phyloP scores from a whole-genome alignment of 2,113 vertebrate genomes.

The Antigone vipio region DNA sequence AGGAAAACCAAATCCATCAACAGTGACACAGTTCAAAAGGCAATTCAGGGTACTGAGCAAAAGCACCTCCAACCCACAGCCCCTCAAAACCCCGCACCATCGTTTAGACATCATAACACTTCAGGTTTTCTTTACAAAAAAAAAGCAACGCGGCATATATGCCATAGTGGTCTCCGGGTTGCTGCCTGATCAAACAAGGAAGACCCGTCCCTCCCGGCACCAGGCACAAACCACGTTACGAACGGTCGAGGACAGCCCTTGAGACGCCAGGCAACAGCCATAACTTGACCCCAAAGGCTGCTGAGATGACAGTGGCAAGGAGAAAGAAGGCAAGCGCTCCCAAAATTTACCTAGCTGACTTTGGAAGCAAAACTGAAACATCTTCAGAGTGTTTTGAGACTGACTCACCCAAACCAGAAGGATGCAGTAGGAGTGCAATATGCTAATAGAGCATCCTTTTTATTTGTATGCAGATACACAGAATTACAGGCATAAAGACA shows the following conservation, averaged over 20 bases:
- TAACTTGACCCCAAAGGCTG: not conserved
- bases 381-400: not conserved
- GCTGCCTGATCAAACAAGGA: not conserved
- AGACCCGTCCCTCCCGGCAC: not conserved
- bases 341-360: not conserved
- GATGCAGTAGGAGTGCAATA: not conserved
- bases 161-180: not conserved
- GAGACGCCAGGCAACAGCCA: not conserved
- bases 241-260: not conserved
- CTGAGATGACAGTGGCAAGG: not conserved
- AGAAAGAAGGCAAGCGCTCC: not conserved
- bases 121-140: not conserved
- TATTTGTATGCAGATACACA: conserved; percentile 25
- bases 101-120: not conserved
- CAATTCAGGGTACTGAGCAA: not conserved
- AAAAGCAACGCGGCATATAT: not conserved
- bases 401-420: conserved; percentile 6
- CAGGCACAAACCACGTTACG: rapidly evolving
- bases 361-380: not conserved
- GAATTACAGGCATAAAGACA: conserved; percentile 8
- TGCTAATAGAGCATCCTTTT: not conserved
- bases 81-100: not conserved
- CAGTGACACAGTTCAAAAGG: not conserved
- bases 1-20: not conserved
- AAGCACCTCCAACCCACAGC: not conserved